phyloP scores from a whole-genome alignment of 2,888 invertebrate species.

The Elysia crispata region DNA sequence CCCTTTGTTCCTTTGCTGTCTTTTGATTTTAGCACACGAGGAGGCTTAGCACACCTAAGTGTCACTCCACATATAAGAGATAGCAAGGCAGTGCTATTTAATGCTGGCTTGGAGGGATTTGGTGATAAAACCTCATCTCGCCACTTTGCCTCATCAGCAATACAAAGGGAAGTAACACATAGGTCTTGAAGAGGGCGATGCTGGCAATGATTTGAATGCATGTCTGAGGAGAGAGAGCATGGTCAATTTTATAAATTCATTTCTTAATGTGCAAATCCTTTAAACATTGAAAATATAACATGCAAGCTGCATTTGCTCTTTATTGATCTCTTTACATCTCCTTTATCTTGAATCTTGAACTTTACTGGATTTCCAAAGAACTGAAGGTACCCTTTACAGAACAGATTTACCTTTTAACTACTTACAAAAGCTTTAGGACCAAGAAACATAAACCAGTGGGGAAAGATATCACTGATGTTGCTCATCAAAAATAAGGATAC shows the following conservation, averaged over 20 bases:
- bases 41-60: conserved; percentile 62
- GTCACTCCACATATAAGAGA: conserved; percentile 77
- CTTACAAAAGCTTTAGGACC: neutral
- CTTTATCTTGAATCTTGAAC: too few relatives aligned
- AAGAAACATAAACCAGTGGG: too few relatives aligned
- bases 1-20: conserved; percentile 56
- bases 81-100: conserved; percentile 61
- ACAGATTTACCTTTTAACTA: neutral
- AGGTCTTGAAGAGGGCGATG: conserved; percentile 72
- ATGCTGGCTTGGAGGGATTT: conserved; percentile 33
- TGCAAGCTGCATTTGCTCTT: too few relatives aligned
- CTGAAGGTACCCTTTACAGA: too few relatives aligned
- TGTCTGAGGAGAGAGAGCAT: conserved; percentile 45
- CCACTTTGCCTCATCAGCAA: conserved; percentile 71
- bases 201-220: conserved; percentile 54
- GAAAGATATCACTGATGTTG: too few relatives aligned
- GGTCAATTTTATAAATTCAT: neutral
- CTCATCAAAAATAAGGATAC: too few relatives aligned
- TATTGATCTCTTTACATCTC: too few relatives aligned
- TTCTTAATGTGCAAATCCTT: too few relatives aligned
- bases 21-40: conserved; percentile 54
- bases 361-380: too few relatives aligned
- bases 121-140: conserved; percentile 24
- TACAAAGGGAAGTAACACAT: conserved; percentile 70
- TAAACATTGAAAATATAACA: too few relatives aligned